Percentiles rank a stretch among this genome's conserved stretches.
These are phyloP conservation scores for Ceratosolen solmsi DNA, from an alignment of 1,140 invertebrate species.

Conservation along the genomic window DNA sequence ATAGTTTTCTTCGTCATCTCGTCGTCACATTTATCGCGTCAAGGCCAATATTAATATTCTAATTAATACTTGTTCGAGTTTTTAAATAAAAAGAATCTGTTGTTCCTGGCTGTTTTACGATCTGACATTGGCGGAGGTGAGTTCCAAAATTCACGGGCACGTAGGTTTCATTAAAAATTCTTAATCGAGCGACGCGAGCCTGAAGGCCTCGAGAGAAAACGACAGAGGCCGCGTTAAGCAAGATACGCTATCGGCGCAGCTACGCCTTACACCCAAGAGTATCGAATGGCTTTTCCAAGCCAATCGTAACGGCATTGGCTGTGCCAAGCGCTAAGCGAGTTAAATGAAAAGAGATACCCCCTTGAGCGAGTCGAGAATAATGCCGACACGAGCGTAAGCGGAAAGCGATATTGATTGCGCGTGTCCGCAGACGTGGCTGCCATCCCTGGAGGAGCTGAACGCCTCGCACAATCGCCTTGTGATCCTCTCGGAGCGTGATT, in stretches of 20 bases:
- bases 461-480: conserved; percentile 82
- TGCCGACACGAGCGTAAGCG: neutral
- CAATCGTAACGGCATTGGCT: no score
- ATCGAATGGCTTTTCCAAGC: no score
- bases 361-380: no score
- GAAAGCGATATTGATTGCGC: neutral
- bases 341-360: neutral
- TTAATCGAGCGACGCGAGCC: no score
- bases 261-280: no score
- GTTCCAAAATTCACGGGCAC: no score
- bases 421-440: conserved; percentile 80
- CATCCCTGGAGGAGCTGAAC: conserved; percentile 82
- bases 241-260: no score
- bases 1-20: neutral
- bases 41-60: conserved; percentile 9
- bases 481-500: conserved; percentile 81
- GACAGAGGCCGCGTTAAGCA: no score
- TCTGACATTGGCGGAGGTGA: no score
- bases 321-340: no score
- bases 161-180: no score
- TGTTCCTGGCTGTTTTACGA: neutral
- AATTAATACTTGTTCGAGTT: conserved; percentile 5
- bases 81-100: neutral
- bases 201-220: no score
- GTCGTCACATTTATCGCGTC: neutral